These are phyloP conservation scores for Etheostoma spectabile DNA, from an alignment of 2,113 vertebrate genomes.

Conservation along the genomic window DNA sequence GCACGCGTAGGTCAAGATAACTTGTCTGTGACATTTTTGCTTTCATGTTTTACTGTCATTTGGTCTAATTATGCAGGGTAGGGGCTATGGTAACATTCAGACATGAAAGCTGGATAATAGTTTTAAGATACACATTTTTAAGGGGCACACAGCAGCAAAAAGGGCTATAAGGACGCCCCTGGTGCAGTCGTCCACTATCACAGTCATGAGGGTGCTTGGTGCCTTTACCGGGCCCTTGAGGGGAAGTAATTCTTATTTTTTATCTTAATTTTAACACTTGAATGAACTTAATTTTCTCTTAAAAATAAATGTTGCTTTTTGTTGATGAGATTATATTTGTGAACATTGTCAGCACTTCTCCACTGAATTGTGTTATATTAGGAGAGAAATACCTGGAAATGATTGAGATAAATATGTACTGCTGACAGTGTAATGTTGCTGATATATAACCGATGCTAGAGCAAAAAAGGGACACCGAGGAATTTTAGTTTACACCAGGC, in stretches of 20 bases:
- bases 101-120: conserved; percentile 19
- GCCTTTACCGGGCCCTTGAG: conserved; percentile 67
- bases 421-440: background rate
- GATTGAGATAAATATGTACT: background rate
- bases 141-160: conserved; percentile 2
- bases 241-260: conserved; percentile 59
- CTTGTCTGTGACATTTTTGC: conserved; percentile 23
- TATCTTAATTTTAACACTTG: background rate
- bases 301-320: background rate
- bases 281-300: background rate
- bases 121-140: conserved; percentile 64
- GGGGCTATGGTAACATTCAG: conserved; percentile 53
- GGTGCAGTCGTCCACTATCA: conserved; percentile 35
- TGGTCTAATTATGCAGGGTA: too few species aligned
- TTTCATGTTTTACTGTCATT: conserved; percentile 24
- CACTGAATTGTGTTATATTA: background rate
- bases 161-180: conserved; percentile 55
- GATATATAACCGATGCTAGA: background rate
- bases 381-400: background rate
- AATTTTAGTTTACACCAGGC: background rate
- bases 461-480: background rate
- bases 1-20: background rate
- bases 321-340: background rate
- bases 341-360: background rate
- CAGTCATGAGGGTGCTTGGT: conserved; percentile 74